Base-by-base conservation (phyloP, 2,113 vertebrate genomes). In the Chrysochloris asiatica region DNA sequence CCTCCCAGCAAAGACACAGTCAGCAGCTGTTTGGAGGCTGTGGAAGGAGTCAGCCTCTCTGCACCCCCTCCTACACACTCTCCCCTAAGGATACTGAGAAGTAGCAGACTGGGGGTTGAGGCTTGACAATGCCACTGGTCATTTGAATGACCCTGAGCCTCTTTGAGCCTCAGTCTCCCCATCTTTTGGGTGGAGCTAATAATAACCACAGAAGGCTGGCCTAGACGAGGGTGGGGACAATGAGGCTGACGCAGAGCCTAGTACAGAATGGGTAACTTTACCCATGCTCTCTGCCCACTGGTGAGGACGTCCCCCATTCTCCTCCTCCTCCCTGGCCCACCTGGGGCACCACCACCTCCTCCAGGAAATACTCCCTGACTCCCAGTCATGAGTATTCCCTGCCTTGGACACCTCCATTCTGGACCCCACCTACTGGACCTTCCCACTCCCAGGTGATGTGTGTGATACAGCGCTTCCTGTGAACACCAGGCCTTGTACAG, bases 1-100 rank as follows among this genome's bases (percentile, higher is more conserved):
- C 52, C 89, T 86, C 67, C 50, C 33, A 9, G 41, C 72, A 67
- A 90, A 94, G 91, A 93, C 91, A 85, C 86, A 61, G 72, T 48
- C 52, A 79, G 83, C 83, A 91, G 89, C 87, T 59, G 30, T 59
- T 81, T 36, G 11, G 77, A 71, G 9, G 50, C 47, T 4, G 19
- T 16, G 38, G 47, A 24, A 7, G 69, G 12, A 5, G 41, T 76
- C 83, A 43, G 45, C 54, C 69, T 54, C 85, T 72, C 50, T 47
- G 54, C 54, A 33, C 48, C 41, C 79, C 26, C 28, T 78, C n/a
- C 76, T 38, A 10, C 54, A 10, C 80, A 71, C 28, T 52, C 59
- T 54, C 71, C 41, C 36, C 82, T 33, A 6, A 48, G 17, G 69
- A 95, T 86, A 28, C 47, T n/a, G 33, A 47, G 41, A 56, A 36